Conservation (phyloP, 2,888 invertebrate genomes). For the Oxystoma pomonae region DNA sequence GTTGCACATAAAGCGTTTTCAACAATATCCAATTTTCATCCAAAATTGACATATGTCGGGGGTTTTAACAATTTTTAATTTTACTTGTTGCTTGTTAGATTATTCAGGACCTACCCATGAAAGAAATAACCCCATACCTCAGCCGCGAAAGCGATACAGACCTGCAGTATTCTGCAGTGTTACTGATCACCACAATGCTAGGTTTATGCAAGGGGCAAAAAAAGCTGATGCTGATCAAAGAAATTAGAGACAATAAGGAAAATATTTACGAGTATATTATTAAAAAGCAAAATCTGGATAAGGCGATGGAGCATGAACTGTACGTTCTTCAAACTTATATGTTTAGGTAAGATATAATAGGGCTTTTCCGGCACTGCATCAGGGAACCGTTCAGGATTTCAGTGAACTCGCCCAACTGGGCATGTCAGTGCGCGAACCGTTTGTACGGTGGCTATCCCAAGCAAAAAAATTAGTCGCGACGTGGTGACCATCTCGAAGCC, state of each 20-base stretch:
- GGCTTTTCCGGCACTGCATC: too few relatives aligned
- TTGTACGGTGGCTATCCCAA: too few relatives aligned
- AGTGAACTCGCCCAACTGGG: too few relatives aligned
- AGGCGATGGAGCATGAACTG: constrained; percentile 40
- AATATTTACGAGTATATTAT: constrained; percentile 34
- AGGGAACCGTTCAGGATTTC: too few relatives aligned
- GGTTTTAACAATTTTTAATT: too few relatives aligned
- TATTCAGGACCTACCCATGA: constrained; percentile 31
- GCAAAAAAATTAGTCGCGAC: too few relatives aligned
- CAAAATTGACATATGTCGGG: too few relatives aligned
- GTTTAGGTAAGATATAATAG: constrained; percentile 42
- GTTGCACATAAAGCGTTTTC: too few relatives aligned
- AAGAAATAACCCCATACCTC: constrained; percentile 34
- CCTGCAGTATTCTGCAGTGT: constrained; percentile 38
- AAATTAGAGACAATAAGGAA: constrained; percentile 35
- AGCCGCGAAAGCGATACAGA: constrained; percentile 30
- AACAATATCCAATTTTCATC: too few relatives aligned
- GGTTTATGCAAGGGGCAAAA: constrained; percentile 37
- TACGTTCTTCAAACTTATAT: constrained; percentile 42
- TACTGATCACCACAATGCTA: constrained; percentile 42
- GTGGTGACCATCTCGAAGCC: too few relatives aligned
- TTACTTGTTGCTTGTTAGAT: too few relatives aligned
- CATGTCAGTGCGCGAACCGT: too few relatives aligned
- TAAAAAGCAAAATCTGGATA: constrained; percentile 27
- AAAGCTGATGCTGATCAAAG: constrained; percentile 37